Evolutionary conservation across 2,113 vertebrate genomes (phyloP), one percentile per base, ranked within the genome.

Genomic region (Gopherus flavomarginatus): DNA sequence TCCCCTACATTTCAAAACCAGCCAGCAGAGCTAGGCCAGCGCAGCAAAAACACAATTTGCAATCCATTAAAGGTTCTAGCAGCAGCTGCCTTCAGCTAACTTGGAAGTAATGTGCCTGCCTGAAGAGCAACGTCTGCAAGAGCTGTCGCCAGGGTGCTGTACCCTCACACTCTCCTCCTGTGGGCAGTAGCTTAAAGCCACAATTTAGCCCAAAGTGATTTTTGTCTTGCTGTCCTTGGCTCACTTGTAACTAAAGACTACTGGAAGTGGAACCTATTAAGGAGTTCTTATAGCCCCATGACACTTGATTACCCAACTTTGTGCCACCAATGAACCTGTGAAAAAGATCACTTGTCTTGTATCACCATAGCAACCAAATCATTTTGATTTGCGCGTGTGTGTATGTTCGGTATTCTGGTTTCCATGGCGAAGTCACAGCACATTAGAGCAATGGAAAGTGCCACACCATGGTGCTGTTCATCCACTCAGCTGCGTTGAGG

Each of bases 351-450:
- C 90, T 94, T 88, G 86, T 69, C 92, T 96, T 75, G 86, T 47
- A 10, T 96, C 59, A 3, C 97, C 92, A 97, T 91, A 44, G 96
- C 96, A 97, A 97, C 97, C 69, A 2, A 53, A 19, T 47, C 49
- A 80, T 80, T 82, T 44, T 29, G 42, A 78, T 89, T 2, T 53
- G 6, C 19, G 59, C 78, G 83, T 26, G 31, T 31, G 89, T 8
- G 5, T 47, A 75, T 78, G 78, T 29, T 77, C 42, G 75, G 82
- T 93, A 82, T 84, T 54, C 52, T 5, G 6, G 94, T 93, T 93
- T 90, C 95, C 95, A 75, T 86, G 92, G 95, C 17, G 6, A 96
- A 91, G 21, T 35, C n/a, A 22, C 72, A 2, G 44, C 85, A 56
- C 57, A 7, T 21, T 79, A 81, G 82, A 85, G 81, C 49, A 38